Evolutionary conservation across 2,797 vertebrate species (phyloP).

Genomic region (Silurus lanzhouensis): DNA sequence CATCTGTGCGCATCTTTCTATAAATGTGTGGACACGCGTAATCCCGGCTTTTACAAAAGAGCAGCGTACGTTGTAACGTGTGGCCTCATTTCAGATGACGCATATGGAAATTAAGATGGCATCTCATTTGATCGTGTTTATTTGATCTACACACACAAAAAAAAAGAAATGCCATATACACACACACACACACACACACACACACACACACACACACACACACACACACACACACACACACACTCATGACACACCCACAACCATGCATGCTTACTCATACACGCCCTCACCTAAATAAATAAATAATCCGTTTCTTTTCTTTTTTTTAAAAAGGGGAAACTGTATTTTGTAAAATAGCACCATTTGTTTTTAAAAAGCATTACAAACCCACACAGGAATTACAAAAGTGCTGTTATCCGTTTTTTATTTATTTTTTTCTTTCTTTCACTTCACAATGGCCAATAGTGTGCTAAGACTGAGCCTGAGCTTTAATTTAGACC

Average conservation of each 20-base stretch:
- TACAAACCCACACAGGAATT: conserved; percentile 65
- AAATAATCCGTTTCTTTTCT: background rate
- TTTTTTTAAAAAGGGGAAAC: background rate
- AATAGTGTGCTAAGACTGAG: background rate
- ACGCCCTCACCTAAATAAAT: background rate
- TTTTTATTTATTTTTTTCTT: background rate
- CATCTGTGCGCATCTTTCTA: background rate
- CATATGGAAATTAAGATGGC: background rate
- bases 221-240: conserved; percentile 16
- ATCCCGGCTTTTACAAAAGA: conserved; percentile 1
- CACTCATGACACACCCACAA: conserved; percentile 56
- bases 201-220: too few species aligned
- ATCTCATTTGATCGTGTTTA: too few species aligned
- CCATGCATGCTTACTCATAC: conserved; percentile 49
- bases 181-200: too few species aligned
- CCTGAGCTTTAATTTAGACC: background rate
- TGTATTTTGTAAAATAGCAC: background rate
- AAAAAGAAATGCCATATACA: too few species aligned
- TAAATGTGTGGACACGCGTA: background rate
- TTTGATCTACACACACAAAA: too few species aligned
- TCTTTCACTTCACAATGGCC: background rate
- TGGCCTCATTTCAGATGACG: background rate
- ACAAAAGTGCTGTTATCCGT: conserved; percentile 37
- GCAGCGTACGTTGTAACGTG: background rate
- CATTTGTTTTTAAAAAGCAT: conserved; percentile 43